These are phyloP conservation scores for Arrhopalites spinosus DNA, from an alignment of 2,888 invertebrate species.

Conservation along the genomic window DNA sequence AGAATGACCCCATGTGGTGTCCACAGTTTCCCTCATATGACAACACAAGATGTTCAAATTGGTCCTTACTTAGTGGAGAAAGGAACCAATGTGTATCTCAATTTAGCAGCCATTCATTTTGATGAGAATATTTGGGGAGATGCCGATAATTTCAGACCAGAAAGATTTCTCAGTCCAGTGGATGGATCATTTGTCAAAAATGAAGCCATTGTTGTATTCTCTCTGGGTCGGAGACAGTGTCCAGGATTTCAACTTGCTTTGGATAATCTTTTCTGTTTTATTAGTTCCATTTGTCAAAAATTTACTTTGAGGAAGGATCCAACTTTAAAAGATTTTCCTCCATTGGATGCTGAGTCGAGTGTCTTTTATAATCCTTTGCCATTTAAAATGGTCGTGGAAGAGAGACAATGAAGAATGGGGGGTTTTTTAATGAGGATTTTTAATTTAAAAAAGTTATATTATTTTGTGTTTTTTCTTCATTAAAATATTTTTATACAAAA, in stretches of 20 bases:
- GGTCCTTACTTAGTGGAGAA: slow-evolving; percentile 4
- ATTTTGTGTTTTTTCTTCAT: no score
- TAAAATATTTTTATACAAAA: no score
- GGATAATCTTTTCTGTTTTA: neutral
- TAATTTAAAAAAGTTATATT: no score
- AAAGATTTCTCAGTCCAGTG: neutral
- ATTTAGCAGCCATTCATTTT: neutral
- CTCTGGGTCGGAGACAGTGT: neutral
- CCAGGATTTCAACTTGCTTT: neutral
- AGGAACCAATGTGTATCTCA: neutral
- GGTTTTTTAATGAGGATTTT: no score
- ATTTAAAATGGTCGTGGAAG: no score
- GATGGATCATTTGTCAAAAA: neutral
- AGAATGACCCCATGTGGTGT: neutral
- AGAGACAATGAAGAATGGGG: no score
- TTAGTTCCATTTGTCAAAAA: neutral
- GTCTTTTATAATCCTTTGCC: no score
- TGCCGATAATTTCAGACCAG: neutral
- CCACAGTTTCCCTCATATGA: neutral
- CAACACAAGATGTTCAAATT: neutral
- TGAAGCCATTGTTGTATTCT: neutral
- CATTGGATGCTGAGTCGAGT: no score
- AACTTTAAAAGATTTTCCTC: no score
- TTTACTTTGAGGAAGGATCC: neutral
- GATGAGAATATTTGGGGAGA: neutral